These are phyloP conservation scores for Thamnophis elegans DNA, from an alignment of 2,797 vertebrate species.

Conservation along the genomic window DNA sequence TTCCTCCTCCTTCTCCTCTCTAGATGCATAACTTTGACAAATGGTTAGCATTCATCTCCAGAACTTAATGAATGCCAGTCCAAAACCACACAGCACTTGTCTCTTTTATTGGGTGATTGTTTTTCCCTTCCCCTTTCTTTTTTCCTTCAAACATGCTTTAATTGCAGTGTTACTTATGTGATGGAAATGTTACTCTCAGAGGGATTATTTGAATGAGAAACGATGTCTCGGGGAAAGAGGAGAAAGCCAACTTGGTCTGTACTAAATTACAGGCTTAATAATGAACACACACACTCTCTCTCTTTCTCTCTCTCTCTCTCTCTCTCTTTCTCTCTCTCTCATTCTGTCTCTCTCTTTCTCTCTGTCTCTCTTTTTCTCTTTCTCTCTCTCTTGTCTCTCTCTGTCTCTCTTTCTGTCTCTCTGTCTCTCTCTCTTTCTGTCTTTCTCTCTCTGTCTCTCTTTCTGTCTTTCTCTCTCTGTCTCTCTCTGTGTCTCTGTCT, in stretches of 20 bases:
- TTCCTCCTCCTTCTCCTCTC: slow-evolving; percentile 7
- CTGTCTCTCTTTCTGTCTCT: too few relatives aligned
- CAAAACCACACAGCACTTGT: slow-evolving; percentile 83
- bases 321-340: too few relatives aligned
- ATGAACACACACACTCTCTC: too few relatives aligned
- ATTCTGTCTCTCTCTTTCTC: too few relatives aligned
- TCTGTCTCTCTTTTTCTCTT: too few relatives aligned
- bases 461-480: slow-evolving; percentile 35
- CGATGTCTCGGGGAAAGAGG: slow-evolving; percentile 37
- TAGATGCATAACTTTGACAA: slow-evolving; percentile 55
- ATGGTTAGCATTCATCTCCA: slow-evolving; percentile 66
- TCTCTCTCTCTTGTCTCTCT: too few relatives aligned
- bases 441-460: too few relatives aligned
- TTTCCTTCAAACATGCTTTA: slow-evolving; percentile 61
- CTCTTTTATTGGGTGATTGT: slow-evolving; percentile 71
- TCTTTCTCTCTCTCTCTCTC: too few relatives aligned
- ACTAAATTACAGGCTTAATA: slow-evolving; percentile 68
- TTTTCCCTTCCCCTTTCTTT: not conserved
- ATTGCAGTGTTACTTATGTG: slow-evolving; percentile 66
- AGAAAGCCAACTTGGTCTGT: slow-evolving; percentile 45
- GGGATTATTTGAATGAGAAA: slow-evolving; percentile 53
- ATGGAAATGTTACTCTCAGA: slow-evolving; percentile 65
- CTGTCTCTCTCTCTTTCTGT: slow-evolving; percentile 26
- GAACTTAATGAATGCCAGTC: slow-evolving; percentile 72
- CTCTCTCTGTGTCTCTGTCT: too few relatives aligned